These are phyloP conservation scores for Styela clava DNA, from an alignment of 23 tunicate genomes.

Conservation along the genomic window DNA sequence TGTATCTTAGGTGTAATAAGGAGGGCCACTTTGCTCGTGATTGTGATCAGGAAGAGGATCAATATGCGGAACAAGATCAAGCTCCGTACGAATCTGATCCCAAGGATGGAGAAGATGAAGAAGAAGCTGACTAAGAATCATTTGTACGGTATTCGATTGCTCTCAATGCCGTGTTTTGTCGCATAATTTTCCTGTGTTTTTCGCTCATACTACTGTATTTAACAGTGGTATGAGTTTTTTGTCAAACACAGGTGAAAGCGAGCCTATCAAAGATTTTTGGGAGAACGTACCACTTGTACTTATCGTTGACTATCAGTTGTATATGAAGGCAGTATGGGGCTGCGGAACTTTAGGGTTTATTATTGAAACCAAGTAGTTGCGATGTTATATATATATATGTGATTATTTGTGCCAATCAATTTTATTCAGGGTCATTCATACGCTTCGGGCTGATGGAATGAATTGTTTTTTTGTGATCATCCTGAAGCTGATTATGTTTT, in stretches of 20 bases:
- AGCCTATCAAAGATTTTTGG: conserved; percentile 15
- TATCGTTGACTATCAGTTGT: conserved; percentile 1
- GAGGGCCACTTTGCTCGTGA: conserved; percentile 87
- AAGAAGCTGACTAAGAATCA: conserved; percentile 5
- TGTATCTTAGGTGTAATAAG: conserved; percentile 75
- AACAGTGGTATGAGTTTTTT: neutral
- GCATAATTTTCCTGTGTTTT: neutral
- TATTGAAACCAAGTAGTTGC: conserved; percentile 16
- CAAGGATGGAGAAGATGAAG: conserved; percentile 22
- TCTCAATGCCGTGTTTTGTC: neutral
- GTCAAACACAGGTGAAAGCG: neutral
- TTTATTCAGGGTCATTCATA: neutral
- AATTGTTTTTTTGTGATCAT: too few species aligned
- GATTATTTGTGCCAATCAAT: neutral
- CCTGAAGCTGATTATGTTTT: too few species aligned
- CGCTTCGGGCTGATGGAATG: too few species aligned
- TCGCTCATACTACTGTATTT: neutral
- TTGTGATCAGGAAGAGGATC: conserved; percentile 31
- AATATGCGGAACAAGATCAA: neutral
- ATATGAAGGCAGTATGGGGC: conserved; percentile 18
- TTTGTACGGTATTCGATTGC: neutral
- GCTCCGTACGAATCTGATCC: conserved; percentile 41
- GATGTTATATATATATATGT: neutral
- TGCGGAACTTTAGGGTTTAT: conserved; percentile 5
- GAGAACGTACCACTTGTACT: conserved; percentile 11